Evolutionary conservation across 1,140 invertebrate species (phyloP).

Genomic region (Eueides isabella): DNA sequence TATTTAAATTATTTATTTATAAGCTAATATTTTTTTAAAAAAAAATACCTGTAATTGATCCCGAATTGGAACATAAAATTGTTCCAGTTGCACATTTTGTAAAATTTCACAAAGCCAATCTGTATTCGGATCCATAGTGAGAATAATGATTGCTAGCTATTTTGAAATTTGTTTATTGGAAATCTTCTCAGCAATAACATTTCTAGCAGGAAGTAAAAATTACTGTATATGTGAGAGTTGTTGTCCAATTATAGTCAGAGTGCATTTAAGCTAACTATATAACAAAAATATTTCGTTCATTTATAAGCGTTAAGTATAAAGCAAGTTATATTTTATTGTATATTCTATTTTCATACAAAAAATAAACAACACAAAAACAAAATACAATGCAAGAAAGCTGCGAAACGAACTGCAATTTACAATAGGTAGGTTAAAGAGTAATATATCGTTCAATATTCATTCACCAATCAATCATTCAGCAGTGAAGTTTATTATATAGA

Average conservation of each 20-base stretch:
- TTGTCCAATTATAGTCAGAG: neutral
- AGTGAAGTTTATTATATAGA: slow-evolving; percentile 15
- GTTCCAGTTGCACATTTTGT: slow-evolving; percentile 94
- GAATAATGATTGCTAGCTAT: slow-evolving; percentile 30
- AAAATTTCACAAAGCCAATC: slow-evolving; percentile 94
- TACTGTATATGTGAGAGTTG: slow-evolving; percentile 25
- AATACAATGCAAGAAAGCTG: slow-evolving; percentile 26
- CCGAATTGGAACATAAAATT: slow-evolving; percentile 94
- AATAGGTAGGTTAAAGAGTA: neutral
- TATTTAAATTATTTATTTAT: neutral
- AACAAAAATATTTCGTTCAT: neutral
- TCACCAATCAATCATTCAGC: slow-evolving; percentile 27
- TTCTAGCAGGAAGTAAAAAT: slow-evolving; percentile 64
- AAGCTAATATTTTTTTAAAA: slow-evolving; percentile 14
- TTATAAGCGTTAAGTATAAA: neutral
- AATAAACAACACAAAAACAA: slow-evolving; percentile 26
- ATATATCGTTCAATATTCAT: slow-evolving; percentile 12
- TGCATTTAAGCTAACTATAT: neutral
- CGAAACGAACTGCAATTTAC: slow-evolving; percentile 21
- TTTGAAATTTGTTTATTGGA: slow-evolving; percentile 42
- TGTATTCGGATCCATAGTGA: slow-evolving; percentile 83
- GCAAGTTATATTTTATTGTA: slow-evolving; percentile 7
- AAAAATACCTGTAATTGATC: slow-evolving; percentile 92
- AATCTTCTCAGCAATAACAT: slow-evolving; percentile 58
- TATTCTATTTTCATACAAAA: slow-evolving; percentile 25